These are phyloP conservation scores for Hydrozoanthus gracilis DNA, from an alignment of 92 coral and sea anemone genomes.

Conservation along the genomic window DNA sequence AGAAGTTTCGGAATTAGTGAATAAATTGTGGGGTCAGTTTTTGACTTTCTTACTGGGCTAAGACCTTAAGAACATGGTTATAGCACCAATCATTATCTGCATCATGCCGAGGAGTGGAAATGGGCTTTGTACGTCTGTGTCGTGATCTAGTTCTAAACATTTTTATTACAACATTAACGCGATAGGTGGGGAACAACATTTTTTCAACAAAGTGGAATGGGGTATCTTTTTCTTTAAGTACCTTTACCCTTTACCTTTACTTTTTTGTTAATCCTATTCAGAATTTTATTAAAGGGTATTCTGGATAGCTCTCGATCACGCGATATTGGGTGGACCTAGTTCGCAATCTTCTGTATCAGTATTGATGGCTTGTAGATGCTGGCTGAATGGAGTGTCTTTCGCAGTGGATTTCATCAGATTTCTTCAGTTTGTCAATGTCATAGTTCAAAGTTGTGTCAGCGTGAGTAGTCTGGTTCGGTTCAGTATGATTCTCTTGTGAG, in stretches of 20 bases:
- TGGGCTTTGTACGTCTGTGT: neutral
- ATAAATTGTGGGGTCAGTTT: no score
- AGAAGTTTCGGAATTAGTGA: no score
- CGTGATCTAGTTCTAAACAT: neutral
- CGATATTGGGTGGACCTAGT: neutral
- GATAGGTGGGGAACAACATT: conserved; percentile 19
- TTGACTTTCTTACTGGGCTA: no score
- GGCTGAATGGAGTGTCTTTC: neutral
- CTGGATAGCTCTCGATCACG: no score
- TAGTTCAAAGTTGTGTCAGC: neutral
- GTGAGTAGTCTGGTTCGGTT: neutral
- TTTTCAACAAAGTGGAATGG: conserved; percentile 1
- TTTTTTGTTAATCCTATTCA: neutral
- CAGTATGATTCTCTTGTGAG: neutral
- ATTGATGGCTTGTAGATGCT: neutral
- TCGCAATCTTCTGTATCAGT: neutral
- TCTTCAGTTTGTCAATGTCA: neutral
- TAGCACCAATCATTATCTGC: neutral
- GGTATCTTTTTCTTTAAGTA: conserved; percentile 3
- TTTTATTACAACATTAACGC: conserved; percentile 3
- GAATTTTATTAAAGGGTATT: no score
- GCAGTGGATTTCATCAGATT: neutral
- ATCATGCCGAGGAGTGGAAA: neutral
- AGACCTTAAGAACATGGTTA: no score
- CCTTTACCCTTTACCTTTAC: neutral